Conservation (phyloP, 2,797 vertebrate genomes). For the Enteromius mattozi region DNA sequence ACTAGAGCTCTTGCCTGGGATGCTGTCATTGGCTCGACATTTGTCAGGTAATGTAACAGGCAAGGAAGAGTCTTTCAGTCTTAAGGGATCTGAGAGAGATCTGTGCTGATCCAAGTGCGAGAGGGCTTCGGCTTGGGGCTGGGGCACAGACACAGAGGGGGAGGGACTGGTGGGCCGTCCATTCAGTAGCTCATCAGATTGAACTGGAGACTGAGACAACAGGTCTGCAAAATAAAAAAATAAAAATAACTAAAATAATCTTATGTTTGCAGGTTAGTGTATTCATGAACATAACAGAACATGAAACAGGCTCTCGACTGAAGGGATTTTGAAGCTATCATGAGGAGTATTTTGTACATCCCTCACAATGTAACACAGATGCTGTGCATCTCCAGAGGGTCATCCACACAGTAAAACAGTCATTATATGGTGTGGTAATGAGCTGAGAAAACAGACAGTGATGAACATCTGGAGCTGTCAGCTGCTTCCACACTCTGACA, state of each 20-base stretch:
- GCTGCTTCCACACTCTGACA: slow-evolving; percentile 22
- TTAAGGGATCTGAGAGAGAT: slow-evolving; percentile 78
- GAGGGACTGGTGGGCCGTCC: slow-evolving; percentile 74
- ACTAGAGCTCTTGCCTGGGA: slow-evolving; percentile 84
- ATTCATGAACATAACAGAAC: not conserved
- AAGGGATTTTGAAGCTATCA: not conserved
- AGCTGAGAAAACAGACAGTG: slow-evolving; percentile 17
- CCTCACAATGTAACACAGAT: not conserved
- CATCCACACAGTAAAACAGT: slow-evolving; percentile 5
- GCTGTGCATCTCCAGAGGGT: not conserved
- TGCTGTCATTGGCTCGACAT: slow-evolving; percentile 78
- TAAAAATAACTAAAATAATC: not conserved
- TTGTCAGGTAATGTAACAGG: slow-evolving; percentile 82
- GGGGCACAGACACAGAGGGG: slow-evolving; percentile 61
- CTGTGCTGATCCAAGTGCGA: slow-evolving; percentile 79
- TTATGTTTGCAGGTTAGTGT: not conserved
- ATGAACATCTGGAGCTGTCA: slow-evolving; percentile 54
- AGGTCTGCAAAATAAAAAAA: slow-evolving; percentile 72
- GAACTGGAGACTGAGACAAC: slow-evolving; percentile 74
- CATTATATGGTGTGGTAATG: slow-evolving; percentile 1
- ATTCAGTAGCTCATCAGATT: slow-evolving; percentile 80
- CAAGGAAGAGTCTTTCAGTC: slow-evolving; percentile 80
- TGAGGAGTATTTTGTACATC: not conserved
- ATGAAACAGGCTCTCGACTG: not conserved
- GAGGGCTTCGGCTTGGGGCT: slow-evolving; percentile 73